Evolutionary conservation across 2,888 invertebrate species (phyloP), one percentile per base, ranked within the genome.

Genomic region (Caenorhabditis sinica): DNA sequence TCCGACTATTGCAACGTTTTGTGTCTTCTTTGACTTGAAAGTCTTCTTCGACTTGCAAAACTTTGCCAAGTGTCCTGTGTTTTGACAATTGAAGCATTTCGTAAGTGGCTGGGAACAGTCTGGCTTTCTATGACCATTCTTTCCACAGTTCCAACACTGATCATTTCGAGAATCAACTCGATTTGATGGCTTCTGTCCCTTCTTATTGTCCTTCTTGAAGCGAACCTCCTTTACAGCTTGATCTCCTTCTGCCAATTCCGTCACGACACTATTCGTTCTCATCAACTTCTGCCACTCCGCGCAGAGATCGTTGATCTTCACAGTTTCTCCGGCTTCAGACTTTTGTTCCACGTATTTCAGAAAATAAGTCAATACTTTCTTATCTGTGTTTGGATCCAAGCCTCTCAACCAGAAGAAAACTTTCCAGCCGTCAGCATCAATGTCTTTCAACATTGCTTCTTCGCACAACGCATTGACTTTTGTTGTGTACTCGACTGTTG

Each of bases 331-430:
- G 1, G 9, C 28, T 15, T 56, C 56, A 25, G 15, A 5, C 15
- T 56, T 25, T 15, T 56, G 28, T 13, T 56, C 56, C 5, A 56
- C 56, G 15, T 28, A 28, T n/a, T 56, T 56, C 1, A 56, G 23
- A 28, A 56, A 56, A 28, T 56, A 56, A 2, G 56, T 28, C 8
- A 23, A 9, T 3, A 13, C 4, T 15, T 56, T 25, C 56, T 56
- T 4, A 25, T 56, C 56, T 1, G 25, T 17, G 9, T 5, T 56
- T 13, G 56, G 8, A n/a, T 56, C 56, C 28, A 56, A 56, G 2
- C 56, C 56, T n/a, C 56, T 23, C 8, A 56, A 25, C 56, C 56
- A 56, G 56, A 56, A 56, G 28, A 56, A 56, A 15, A 56, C 56
- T n/a, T 56, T 56, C 56, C 56, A 56, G 1, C 28, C 56, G 3